Conservation (phyloP, 2,113 vertebrate genomes). For the Tauraco erythrolophus region DNA sequence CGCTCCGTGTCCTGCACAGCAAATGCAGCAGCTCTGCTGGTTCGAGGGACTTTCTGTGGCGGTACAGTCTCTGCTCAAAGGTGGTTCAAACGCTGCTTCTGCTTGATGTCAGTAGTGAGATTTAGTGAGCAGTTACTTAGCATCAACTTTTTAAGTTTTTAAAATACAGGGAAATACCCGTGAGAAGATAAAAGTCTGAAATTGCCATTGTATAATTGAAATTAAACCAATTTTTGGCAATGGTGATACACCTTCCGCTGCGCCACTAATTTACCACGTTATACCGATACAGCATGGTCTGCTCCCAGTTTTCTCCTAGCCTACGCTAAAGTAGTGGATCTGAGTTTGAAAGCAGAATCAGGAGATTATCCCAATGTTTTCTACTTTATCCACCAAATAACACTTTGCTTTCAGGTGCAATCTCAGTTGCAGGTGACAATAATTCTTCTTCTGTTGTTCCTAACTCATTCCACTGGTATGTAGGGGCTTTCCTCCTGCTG, state of each 20-base stretch:
- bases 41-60: background rate
- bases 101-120: background rate
- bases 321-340: background rate
- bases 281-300: background rate
- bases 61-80: background rate
- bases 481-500: background rate
- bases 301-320: background rate
- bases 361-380: background rate
- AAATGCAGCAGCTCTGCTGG: background rate
- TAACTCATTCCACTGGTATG: background rate
- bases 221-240: background rate
- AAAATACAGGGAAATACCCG: background rate
- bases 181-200: background rate
- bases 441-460: background rate
- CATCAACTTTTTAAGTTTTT: background rate
- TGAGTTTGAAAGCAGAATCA: background rate
- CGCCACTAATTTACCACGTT: background rate
- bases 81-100: background rate
- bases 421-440: background rate
- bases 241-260: background rate
- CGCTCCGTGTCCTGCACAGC: rapidly evolving
- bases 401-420: background rate
- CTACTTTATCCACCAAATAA: background rate
- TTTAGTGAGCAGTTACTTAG: background rate
- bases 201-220: background rate